Evolutionary conservation across 2,888 invertebrate genomes (phyloP).

Genomic region (Neoitamus cyanurus): DNA sequence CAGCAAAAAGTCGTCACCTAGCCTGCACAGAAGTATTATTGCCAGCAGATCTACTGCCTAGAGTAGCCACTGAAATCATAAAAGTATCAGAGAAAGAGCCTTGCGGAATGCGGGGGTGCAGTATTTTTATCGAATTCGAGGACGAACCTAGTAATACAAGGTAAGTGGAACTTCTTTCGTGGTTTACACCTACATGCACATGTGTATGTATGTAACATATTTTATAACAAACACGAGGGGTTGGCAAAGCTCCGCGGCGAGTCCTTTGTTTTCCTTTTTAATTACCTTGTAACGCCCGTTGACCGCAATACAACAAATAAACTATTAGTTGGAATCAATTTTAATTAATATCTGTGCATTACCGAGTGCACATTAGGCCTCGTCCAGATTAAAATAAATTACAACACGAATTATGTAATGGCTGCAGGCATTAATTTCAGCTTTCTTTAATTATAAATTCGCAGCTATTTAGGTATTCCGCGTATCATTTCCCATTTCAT

Average conservation of each 20-base stretch:
- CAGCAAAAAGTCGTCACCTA: constrained; percentile 82
- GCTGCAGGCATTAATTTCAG: background rate
- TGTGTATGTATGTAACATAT: too few relatives aligned
- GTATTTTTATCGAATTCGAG: constrained; percentile 85
- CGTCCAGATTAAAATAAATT: background rate
- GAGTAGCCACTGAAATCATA: constrained; percentile 83
- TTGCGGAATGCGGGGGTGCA: constrained; percentile 88
- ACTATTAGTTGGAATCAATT: too few relatives aligned
- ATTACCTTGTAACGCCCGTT: background rate
- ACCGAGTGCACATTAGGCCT: background rate
- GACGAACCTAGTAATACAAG: constrained; percentile 73
- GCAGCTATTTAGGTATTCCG: background rate
- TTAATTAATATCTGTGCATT: too few relatives aligned
- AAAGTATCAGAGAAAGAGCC: constrained; percentile 89
- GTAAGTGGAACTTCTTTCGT: constrained; percentile 55
- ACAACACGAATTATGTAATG: background rate
- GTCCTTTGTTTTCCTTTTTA: background rate
- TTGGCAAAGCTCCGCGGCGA: too few relatives aligned
- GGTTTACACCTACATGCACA: too few relatives aligned
- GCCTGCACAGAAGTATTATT: constrained; percentile 87
- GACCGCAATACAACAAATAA: too few relatives aligned
- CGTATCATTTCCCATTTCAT: background rate
- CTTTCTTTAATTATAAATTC: background rate
- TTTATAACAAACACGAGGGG: too few relatives aligned
- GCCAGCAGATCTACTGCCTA: constrained; percentile 82